These are phyloP conservation scores for Lagodon rhomboides DNA, from an alignment of 2,797 vertebrate species.

Conservation along the genomic window DNA sequence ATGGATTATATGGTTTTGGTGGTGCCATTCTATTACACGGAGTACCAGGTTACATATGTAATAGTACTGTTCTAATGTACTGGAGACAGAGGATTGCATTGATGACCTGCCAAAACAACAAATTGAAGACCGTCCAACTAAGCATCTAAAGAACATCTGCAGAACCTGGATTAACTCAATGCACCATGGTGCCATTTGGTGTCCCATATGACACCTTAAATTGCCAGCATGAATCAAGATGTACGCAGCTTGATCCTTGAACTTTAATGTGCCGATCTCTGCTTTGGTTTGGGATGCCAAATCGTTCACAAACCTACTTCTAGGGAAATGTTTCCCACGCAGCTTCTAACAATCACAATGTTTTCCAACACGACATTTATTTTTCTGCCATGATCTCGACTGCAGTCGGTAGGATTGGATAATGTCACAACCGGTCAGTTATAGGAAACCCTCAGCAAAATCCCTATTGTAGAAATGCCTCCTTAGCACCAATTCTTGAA, in stretches of 20 bases:
- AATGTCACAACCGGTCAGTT: conserved; percentile 40
- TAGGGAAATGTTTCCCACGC: not conserved
- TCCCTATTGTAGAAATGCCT: conserved; percentile 29
- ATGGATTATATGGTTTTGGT: conserved; percentile 2
- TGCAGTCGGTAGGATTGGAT: conserved; percentile 18
- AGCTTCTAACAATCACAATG: not conserved
- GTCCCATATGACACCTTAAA: not conserved
- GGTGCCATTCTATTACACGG: not conserved
- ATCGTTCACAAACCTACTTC: conserved; percentile 22
- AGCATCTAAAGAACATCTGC: not conserved
- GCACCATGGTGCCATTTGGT: conserved; percentile 6
- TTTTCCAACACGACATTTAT: conserved; percentile 1
- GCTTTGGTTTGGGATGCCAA: conserved; percentile 24
- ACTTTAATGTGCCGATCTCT: not conserved
- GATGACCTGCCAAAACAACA: conserved; percentile 21
- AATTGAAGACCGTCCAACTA: not conserved
- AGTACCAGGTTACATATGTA: not conserved
- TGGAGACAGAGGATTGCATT: conserved; percentile 19
- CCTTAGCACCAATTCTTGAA: conserved; percentile 33
- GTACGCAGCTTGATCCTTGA: not conserved
- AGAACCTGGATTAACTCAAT: not conserved
- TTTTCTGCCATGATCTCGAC: conserved; percentile 12
- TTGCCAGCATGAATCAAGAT: conserved; percentile 15
- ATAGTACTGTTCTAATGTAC: conserved; percentile 29
- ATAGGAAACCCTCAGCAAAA: conserved; percentile 10